Base-by-base conservation (phyloP, 2,113 vertebrate genomes). In the Lepus americanus region DNA sequence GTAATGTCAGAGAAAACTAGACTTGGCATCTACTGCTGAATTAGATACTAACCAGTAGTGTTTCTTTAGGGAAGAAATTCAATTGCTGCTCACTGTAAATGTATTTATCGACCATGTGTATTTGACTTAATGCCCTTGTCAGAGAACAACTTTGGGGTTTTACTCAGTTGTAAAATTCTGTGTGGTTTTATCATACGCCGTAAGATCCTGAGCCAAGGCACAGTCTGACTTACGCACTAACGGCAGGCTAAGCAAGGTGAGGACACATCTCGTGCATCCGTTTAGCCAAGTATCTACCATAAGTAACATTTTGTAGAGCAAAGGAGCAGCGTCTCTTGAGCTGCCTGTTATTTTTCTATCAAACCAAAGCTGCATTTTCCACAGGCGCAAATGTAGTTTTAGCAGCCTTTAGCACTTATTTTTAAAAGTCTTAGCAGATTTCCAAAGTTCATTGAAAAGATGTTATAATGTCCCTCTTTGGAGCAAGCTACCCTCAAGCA, bases 311-410 rank as follows among this genome's bases (percentile, higher is more conserved):
- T 25, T 83, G 92, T 33, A 31, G 25, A 89, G 19, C 59, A 76
- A n/a, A 63, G 95, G 94, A 87, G 55, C 66, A 82, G 27, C 33
- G 85, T 66, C 77, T 72, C 22, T 53, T 64, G 84, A 94, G 51
- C 23, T 67, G 69, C 66, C 29, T 80, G 33, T 76, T 96, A 96
- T 83, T 90, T 94, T 83, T 94, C 74, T 89, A 94, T 92, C 22
- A 76, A 14, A 61, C 64, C 59, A 82, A 88, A n/a, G 9, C 49
- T 88, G 86, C 39, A 64, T 83, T 95, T 90, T 78, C 82, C 25
- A 27, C 3, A 31, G n/a, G 25, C 87, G 5, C 19, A 77, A 70
- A 82, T 85, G 67, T 64, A 61, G 49, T 55, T 87, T 95, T 69
- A 87, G 61, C 10, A 72, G 1, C 51, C 63, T 27, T 78, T 63